phyloP scores from a whole-genome alignment of 2,113 vertebrate species.

The Pachyramphus minor region DNA sequence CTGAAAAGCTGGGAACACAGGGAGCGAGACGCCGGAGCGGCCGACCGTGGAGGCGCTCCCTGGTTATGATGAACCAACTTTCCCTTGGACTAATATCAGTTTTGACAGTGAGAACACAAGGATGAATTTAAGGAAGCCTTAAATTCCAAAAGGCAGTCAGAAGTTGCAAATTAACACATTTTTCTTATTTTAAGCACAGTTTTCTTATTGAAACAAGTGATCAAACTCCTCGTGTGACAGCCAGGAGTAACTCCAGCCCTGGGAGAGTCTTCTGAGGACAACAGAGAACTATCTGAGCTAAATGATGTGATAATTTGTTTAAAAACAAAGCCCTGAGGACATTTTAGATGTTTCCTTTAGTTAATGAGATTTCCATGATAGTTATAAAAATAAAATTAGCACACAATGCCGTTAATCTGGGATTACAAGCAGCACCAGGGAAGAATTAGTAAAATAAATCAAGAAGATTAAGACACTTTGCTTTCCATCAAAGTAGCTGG shows the following conservation, averaged over 20 bases:
- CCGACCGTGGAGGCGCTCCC: not conserved
- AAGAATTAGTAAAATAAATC: slow-evolving; percentile 33
- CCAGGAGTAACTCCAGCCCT: not conserved
- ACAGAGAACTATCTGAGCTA: not conserved
- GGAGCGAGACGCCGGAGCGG: accelerated
- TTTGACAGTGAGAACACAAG: not conserved
- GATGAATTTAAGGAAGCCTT: not conserved
- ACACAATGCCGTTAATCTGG: slow-evolving; percentile 44
- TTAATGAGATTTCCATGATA: slow-evolving; percentile 61
- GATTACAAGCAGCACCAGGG: slow-evolving; percentile 35
- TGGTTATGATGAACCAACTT: not conserved
- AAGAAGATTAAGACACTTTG: slow-evolving; percentile 19
- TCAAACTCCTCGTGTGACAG: accelerated
- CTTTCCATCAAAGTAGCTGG: not conserved
- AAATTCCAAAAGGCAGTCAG: not conserved
- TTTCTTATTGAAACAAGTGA: not conserved
- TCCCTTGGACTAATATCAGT: too few species aligned
- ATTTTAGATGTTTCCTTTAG: slow-evolving; percentile 26
- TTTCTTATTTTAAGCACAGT: not conserved
- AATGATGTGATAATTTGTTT: not conserved
- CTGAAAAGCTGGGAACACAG: not conserved
- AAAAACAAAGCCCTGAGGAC: not conserved
- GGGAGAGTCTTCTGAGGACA: not conserved
- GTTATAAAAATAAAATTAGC: slow-evolving; percentile 19
- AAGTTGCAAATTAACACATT: not conserved